phyloP scores from a whole-genome alignment of 1,140 invertebrate species.

The Danaus plexippus region DNA sequence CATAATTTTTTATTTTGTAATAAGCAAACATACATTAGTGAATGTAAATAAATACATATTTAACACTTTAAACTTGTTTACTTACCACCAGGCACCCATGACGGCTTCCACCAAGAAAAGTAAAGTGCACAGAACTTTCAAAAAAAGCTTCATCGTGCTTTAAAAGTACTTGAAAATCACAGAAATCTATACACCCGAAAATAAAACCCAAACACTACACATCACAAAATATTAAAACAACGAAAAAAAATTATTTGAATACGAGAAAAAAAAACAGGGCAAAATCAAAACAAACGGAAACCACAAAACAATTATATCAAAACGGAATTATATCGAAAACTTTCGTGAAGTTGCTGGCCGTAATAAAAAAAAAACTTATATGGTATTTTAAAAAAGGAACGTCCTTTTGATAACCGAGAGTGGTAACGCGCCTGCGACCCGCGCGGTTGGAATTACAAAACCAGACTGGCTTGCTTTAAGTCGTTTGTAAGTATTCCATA shows the following conservation, averaged over 20 bases:
- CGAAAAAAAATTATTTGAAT: slow-evolving; percentile 35
- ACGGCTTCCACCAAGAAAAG: slow-evolving; percentile 49
- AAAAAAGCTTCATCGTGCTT: slow-evolving; percentile 56
- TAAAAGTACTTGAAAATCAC: slow-evolving; percentile 33
- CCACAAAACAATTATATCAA: slow-evolving; percentile 37
- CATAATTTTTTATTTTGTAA: neutral
- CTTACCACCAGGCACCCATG: slow-evolving; percentile 62
- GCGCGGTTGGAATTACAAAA: slow-evolving; percentile 61
- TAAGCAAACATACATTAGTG: neutral
- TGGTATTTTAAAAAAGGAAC: slow-evolving; percentile 29
- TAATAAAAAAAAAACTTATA: slow-evolving; percentile 33
- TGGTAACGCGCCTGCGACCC: slow-evolving; percentile 50
- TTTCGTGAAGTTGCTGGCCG: slow-evolving; percentile 34
- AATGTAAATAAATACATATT: slow-evolving; percentile 16
- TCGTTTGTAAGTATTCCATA: slow-evolving; percentile 69
- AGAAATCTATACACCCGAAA: slow-evolving; percentile 44
- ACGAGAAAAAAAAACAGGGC: slow-evolving; percentile 38
- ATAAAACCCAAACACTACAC: slow-evolving; percentile 33
- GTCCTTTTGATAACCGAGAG: slow-evolving; percentile 48
- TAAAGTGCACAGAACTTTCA: slow-evolving; percentile 54
- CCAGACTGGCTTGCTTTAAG: slow-evolving; percentile 67
- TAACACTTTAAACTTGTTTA: slow-evolving; percentile 19
- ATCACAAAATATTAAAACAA: slow-evolving; percentile 37
- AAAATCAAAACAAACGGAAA: slow-evolving; percentile 41
- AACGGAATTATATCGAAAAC: slow-evolving; percentile 36